Conservation (phyloP, 2,113 vertebrate species). For the Pomatorhinus ruficollis region DNA sequence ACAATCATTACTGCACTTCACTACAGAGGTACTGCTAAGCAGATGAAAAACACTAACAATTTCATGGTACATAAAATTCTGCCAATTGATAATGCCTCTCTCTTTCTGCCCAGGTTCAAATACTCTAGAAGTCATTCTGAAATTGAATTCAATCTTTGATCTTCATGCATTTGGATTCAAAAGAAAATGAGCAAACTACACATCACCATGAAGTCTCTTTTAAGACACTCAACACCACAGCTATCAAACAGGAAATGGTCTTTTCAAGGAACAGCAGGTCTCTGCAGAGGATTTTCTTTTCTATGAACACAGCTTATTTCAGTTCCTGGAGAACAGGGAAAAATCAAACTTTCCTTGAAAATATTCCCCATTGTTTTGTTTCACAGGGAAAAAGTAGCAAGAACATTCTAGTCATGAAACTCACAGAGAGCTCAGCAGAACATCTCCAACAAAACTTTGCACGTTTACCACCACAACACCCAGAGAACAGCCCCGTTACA, state of each 20-base stretch:
- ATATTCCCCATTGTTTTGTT: background rate
- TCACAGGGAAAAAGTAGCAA: background rate
- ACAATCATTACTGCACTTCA: background rate
- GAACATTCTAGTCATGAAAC: background rate
- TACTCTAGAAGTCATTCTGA: background rate
- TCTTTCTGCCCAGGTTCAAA: background rate
- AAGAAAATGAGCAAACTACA: background rate
- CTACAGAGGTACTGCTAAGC: background rate
- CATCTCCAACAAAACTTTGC: background rate
- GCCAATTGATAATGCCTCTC: background rate
- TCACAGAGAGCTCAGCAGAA: background rate
- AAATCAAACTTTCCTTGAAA: background rate
- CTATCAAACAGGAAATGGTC: background rate
- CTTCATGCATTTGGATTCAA: background rate
- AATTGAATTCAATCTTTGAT: background rate
- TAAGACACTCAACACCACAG: background rate
- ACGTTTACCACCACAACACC: background rate
- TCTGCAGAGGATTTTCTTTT: background rate
- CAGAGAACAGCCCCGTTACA: background rate
- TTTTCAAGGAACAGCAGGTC: background rate
- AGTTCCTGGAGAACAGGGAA: background rate
- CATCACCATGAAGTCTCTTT: background rate
- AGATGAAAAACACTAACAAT: background rate
- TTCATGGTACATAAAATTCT: background rate
- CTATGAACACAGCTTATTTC: background rate